phyloP scores from a whole-genome alignment of 2,113 vertebrate species.

The Centropristis striata region DNA sequence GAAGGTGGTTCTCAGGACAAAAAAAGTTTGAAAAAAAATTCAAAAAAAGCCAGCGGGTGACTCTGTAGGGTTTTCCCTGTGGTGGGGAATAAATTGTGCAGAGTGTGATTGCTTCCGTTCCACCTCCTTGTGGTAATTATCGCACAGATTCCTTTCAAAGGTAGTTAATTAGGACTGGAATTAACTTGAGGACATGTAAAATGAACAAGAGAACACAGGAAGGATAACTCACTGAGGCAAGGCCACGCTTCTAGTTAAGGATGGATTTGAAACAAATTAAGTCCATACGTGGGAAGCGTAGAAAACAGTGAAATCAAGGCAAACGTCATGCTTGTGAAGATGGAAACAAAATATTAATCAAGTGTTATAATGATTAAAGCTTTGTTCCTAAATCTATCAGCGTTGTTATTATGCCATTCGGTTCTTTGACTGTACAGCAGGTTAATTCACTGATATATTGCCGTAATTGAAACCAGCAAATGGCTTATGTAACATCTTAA shows the following conservation, averaged over 20 bases:
- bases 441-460: slow-evolving; percentile 4
- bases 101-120: slow-evolving; percentile 80
- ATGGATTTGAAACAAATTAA: slow-evolving; percentile 63
- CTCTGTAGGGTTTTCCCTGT: slow-evolving; percentile 75
- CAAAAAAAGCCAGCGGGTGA: slow-evolving; percentile 40
- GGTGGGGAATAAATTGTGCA: slow-evolving; percentile 74
- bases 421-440: not conserved
- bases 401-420: not conserved
- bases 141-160: slow-evolving; percentile 79
- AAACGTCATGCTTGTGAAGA: slow-evolving; percentile 16
- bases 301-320: slow-evolving; percentile 37
- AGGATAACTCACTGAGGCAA: slow-evolving; percentile 70
- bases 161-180: slow-evolving; percentile 82
- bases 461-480: not conserved
- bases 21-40: not conserved
- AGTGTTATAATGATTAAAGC: slow-evolving; percentile 3
- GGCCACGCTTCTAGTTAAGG: slow-evolving; percentile 54
- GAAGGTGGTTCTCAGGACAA: slow-evolving; percentile 72
- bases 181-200: slow-evolving; percentile 83
- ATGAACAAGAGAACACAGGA: slow-evolving; percentile 79
- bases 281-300: slow-evolving; percentile 27
- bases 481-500: not conserved
- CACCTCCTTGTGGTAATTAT: slow-evolving; percentile 83
- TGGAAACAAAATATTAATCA: slow-evolving; percentile 4
- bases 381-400: slow-evolving; percentile 12